Percentiles rank a stretch among this genome's conserved stretches.
Conservation (phyloP, 1,140 invertebrate species). For the Ptiloglossa arizonensis region DNA sequence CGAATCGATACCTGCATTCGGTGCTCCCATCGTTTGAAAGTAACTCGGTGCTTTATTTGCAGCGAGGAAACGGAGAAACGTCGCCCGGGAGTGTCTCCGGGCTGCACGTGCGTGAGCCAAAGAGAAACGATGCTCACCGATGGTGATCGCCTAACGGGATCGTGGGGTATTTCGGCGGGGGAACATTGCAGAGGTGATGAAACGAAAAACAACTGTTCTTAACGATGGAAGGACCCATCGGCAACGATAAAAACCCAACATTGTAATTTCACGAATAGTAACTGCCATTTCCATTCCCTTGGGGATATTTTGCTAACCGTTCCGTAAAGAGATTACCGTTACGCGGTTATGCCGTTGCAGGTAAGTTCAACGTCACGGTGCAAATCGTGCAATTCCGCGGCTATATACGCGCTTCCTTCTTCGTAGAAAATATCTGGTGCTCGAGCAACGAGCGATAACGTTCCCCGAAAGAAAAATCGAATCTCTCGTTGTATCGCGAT, state of each 20-base stretch:
- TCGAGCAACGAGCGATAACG: background rate
- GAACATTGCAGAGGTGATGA: background rate
- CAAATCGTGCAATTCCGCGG: constrained; percentile 24
- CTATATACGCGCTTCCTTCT: background rate
- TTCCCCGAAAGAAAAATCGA: background rate
- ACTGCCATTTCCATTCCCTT: constrained; percentile 1
- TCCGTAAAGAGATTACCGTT: constrained; percentile 65
- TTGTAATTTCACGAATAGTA: background rate
- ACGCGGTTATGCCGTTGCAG: constrained; percentile 60
- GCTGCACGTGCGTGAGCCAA: constrained; percentile 41
- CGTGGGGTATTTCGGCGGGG: constrained; percentile 11
- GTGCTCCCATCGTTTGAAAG: constrained; percentile 30
- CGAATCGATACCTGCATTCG: constrained; percentile 37
- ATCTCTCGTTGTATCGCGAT: background rate
- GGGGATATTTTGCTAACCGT: constrained; percentile 48
- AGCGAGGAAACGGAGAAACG: background rate
- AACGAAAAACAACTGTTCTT: background rate
- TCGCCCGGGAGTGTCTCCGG: constrained; percentile 23
- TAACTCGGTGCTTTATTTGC: constrained; percentile 17
- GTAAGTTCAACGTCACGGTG: constrained; percentile 64
- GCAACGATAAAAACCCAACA: background rate
- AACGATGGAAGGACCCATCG: too few species aligned
- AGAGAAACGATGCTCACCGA: constrained; percentile 30
- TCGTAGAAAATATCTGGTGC: background rate
- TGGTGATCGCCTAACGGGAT: constrained; percentile 49